Evolutionary conservation across 2,888 invertebrate species (phyloP).

Genomic region (Eupithecia centaureata): DNA sequence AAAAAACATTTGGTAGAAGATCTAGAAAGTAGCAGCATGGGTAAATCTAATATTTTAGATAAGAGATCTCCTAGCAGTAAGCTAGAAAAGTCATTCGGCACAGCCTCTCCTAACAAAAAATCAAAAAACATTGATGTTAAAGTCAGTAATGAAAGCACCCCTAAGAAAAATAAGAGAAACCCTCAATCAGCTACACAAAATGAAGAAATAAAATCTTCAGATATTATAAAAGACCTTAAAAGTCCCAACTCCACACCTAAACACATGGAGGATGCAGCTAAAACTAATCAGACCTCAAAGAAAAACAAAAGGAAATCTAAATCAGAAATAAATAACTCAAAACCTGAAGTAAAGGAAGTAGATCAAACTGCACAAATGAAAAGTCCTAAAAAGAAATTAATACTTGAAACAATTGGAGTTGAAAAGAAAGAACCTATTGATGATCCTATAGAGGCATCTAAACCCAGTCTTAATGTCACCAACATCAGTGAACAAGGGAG

Average conservation of each 20-base stretch:
- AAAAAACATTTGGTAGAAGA: constrained; percentile 73
- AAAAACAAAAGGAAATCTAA: constrained; percentile 9
- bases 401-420: neutral
- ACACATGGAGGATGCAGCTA: constrained; percentile 32
- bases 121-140: constrained; percentile 38
- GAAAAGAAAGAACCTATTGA: neutral
- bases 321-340: neutral
- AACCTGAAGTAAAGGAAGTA: constrained; percentile 16
- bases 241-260: constrained; percentile 45
- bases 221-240: constrained; percentile 27
- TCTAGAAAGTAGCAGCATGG: constrained; percentile 53
- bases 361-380: constrained; percentile 9
- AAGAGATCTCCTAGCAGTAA: constrained; percentile 43
- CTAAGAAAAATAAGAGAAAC: constrained; percentile 62
- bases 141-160: constrained; percentile 51
- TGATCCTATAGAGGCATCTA: neutral
- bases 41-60: constrained; percentile 26
- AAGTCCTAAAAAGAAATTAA: constrained; percentile 9
- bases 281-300: neutral
- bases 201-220: constrained; percentile 19
- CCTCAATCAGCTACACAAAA: constrained; percentile 30
- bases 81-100: constrained; percentile 36
- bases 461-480: neutral
- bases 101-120: constrained; percentile 34
- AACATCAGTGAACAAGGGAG: constrained; percentile 5